Evolutionary conservation across 2,797 vertebrate species (phyloP), one percentile per base, ranked within the genome.

Genomic region (Liparis tanakae): DNA sequence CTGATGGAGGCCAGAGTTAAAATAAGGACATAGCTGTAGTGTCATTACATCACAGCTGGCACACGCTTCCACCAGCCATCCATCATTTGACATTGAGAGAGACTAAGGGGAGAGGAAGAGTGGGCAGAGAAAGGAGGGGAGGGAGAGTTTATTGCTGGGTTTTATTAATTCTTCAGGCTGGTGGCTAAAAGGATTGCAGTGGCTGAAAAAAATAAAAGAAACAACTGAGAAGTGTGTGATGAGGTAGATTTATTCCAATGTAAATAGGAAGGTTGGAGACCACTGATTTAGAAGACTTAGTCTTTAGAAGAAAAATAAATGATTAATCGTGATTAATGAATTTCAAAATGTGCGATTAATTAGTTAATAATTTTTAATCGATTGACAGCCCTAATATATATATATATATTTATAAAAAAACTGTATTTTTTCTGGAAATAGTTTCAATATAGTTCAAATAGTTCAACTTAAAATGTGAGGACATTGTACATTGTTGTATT

Each of bases 31-130:
- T 54, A 67, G 72, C 79, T 78, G 67, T 76, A 41, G 78, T 77
- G 66, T 85, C 84, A 88, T 88, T 87, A 86, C 84, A 83, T 93
- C 87, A 91, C 80, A 91, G 86, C 83, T 91, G 88, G 90, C 87
- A 83, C 56, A 68, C 71, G 72, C 83, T 85, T 67, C 63, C 33
- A 61, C 33, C 55, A 72, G 54, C 78, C 66, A 84, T 89, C 80
- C 71, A 86, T 91, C 87, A 89, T 84, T 73, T 88, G 82, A 89
- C 79, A 80, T 79, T 82, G 85, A 78, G 55, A 70, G 66, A 54
- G 73, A 56, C 54, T 4, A 64, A 50, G 70, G 10, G 4, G 6
- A 61, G 50, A 62, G 0, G 67, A 70, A 22, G 62, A 53, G 14
- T 34, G 48, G 63, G 10, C 13, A 67, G 44, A 46, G 63, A 58